These are phyloP conservation scores for Ardeotis arabs DNA, from an alignment of 2,113 vertebrate genomes.

Conservation along the genomic window DNA sequence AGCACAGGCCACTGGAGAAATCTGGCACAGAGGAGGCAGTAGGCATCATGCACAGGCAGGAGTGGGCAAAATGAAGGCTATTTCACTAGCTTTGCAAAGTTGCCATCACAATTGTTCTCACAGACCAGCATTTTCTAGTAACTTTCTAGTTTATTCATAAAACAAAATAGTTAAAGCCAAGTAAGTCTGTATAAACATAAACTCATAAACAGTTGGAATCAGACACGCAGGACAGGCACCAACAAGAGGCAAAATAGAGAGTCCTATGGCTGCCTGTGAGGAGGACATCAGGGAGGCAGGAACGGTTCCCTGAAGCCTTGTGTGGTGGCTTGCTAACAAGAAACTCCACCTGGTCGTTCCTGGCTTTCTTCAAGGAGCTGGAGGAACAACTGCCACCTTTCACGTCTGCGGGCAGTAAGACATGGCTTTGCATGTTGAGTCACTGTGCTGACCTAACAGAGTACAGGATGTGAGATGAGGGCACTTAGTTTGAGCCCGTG, in stretches of 20 bases:
- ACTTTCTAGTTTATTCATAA: neutral
- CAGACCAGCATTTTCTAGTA: neutral
- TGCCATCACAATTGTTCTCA: neutral
- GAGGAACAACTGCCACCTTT: neutral
- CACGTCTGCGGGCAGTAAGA: neutral
- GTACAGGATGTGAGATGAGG: neutral
- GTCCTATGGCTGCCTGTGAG: neutral
- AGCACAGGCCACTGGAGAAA: neutral
- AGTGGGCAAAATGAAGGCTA: neutral
- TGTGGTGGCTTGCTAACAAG: neutral
- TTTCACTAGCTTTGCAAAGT: neutral
- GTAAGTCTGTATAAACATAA: neutral
- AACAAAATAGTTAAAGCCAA: neutral
- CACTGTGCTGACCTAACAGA: neutral
- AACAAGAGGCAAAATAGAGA: neutral
- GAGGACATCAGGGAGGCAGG: neutral
- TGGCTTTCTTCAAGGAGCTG: neutral
- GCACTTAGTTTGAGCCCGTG: neutral
- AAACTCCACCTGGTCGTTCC: neutral
- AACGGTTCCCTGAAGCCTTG: neutral
- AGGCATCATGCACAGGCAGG: neutral
- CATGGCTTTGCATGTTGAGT: neutral
- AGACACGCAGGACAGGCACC: neutral
- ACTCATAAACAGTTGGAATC: neutral
- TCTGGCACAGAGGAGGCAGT: neutral